Percentiles rank a stretch among this genome's conserved stretches.
Evolutionary conservation across 1,140 invertebrate genomes (phyloP).

Genomic region (Eubasilissa regina): DNA sequence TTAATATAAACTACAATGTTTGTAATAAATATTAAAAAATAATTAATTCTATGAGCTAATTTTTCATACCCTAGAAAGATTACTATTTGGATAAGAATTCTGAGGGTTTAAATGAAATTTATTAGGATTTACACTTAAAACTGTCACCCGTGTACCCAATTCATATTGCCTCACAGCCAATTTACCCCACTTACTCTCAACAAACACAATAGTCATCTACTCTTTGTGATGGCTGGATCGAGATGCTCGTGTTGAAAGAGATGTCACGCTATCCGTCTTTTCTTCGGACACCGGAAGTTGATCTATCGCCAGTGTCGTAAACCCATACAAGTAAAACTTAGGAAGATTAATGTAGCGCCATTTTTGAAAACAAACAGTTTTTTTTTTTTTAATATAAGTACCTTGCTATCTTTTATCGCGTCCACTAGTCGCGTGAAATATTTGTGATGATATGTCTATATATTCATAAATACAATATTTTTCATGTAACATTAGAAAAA

Average conservation of each 20-base stretch:
- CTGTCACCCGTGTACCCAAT: neutral
- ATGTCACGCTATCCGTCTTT: slow-evolving; percentile 30
- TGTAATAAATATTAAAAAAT: no score
- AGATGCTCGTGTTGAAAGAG: slow-evolving; percentile 31
- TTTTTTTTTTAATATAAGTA: neutral
- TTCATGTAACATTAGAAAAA: no score
- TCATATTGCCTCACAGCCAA: neutral
- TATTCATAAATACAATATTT: no score
- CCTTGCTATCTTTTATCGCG: neutral
- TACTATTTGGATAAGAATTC: no score
- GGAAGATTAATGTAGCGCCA: slow-evolving; percentile 18
- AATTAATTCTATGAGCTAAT: no score
- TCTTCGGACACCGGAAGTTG: slow-evolving; percentile 22
- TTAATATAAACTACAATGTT: no score
- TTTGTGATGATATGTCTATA: no score
- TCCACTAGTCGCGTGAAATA: no score
- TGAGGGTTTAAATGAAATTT: no score
- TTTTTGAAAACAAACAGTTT: slow-evolving; percentile 2
- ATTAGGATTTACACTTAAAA: no score
- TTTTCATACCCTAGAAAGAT: no score
- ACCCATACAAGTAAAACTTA: neutral
- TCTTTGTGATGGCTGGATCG: slow-evolving; percentile 1
- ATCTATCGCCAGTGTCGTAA: slow-evolving; percentile 19
- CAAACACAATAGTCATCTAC: neutral
- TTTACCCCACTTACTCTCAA: neutral